phyloP scores from a whole-genome alignment of 2,888 invertebrate genomes.

The Entomobrya proxima region DNA sequence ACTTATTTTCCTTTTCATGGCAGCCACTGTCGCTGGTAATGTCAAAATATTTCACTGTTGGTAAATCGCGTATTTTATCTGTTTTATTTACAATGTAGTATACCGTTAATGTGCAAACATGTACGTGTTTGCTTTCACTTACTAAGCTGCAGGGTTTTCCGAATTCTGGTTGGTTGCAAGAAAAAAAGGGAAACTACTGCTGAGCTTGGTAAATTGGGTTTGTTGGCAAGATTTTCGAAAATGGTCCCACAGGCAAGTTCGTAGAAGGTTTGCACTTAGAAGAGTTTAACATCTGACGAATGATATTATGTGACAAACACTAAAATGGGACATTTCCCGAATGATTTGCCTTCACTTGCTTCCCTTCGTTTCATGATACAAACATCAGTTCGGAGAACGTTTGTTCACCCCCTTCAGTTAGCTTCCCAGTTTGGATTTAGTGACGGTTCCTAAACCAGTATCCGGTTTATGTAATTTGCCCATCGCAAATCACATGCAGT shows the following conservation, averaged over 20 bases:
- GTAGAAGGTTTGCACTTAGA: neutral
- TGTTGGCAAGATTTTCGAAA: constrained; percentile 37
- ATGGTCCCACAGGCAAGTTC: neutral
- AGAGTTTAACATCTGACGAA: constrained; percentile 12
- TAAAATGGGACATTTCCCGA: constrained; percentile 44
- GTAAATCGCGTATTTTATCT: neutral
- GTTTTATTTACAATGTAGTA: neutral
- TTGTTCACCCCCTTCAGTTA: neutral
- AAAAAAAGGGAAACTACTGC: neutral
- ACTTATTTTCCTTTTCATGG: neutral
- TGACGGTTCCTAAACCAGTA: neutral
- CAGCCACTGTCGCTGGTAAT: neutral
- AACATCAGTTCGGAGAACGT: neutral
- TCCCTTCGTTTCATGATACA: neutral
- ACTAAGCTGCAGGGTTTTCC: neutral
- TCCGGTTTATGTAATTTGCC: neutral
- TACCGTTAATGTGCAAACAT: constrained; percentile 5
- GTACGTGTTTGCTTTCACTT: neutral
- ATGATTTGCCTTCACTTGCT: constrained; percentile 27
- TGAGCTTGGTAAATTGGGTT: neutral
- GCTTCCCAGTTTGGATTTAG: neutral
- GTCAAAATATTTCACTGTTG: constrained; percentile 10
- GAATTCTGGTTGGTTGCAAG: neutral
- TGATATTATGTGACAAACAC: constrained; percentile 29
- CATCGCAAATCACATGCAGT: neutral